phyloP scores from a whole-genome alignment of 2,113 vertebrate genomes.

The Phasianus colchicus region DNA sequence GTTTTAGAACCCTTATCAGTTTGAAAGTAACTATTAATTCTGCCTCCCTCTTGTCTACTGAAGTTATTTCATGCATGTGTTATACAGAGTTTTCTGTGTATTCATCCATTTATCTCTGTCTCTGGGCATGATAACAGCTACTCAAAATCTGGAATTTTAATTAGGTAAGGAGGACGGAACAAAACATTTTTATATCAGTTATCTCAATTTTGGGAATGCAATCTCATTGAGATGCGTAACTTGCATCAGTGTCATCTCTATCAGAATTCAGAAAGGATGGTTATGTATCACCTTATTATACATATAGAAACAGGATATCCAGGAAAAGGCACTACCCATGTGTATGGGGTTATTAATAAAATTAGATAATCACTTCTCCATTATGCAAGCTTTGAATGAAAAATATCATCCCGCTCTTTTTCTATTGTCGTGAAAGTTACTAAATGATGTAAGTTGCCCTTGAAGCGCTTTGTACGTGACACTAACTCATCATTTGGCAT shows the following conservation, averaged over 20 bases:
- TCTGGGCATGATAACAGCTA: slow-evolving; percentile 66
- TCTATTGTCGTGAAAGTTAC: slow-evolving; percentile 25
- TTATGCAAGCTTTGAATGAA: slow-evolving; percentile 8
- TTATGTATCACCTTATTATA: slow-evolving; percentile 28
- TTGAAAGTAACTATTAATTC: slow-evolving; percentile 50
- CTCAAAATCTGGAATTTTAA: slow-evolving; percentile 76
- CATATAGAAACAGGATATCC: slow-evolving; percentile 31
- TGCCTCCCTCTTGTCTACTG: slow-evolving; percentile 54
- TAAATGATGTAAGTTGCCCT: slow-evolving; percentile 33
- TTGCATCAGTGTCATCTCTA: slow-evolving; percentile 70
- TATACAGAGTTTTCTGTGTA: slow-evolving; percentile 69
- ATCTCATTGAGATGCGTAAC: slow-evolving; percentile 67
- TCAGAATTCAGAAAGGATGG: slow-evolving; percentile 69
- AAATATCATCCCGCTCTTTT: slow-evolving; percentile 18
- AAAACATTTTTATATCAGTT: slow-evolving; percentile 58
- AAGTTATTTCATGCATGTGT: slow-evolving; percentile 57
- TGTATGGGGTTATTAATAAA: slow-evolving; percentile 47
- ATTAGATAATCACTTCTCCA: slow-evolving; percentile 57
- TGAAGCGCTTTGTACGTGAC: neutral
- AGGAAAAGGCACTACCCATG: slow-evolving; percentile 2
- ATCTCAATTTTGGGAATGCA: slow-evolving; percentile 59
- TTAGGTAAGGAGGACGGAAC: slow-evolving; percentile 69
- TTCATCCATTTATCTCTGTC: slow-evolving; percentile 69
- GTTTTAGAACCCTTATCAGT: slow-evolving; percentile 24
- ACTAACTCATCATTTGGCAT: slow-evolving; percentile 14